A percentile compares a stretch with the other conserved stretches of the same genome.
Conservation (phyloP, 2,113 vertebrate species). For the Calcarius ornatus region DNA sequence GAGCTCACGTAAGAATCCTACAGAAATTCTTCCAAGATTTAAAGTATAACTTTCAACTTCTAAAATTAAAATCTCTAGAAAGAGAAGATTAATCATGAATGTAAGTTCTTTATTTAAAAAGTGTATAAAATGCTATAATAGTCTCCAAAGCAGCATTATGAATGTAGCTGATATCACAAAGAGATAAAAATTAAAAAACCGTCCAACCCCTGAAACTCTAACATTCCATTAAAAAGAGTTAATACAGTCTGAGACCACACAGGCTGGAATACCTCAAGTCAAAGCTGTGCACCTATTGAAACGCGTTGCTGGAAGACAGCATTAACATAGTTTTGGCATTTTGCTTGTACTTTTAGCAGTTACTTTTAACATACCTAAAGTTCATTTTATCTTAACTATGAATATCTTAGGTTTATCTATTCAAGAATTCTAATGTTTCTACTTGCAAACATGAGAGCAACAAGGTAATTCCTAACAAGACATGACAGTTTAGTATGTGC, state of each 20-base stretch:
- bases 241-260: conserved; percentile 25
- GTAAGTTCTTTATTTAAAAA: not conserved
- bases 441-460: not conserved
- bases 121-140: not conserved
- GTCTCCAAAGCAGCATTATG: not conserved
- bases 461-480: conserved; percentile 10
- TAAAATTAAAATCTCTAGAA: not conserved
- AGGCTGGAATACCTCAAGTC: conserved; percentile 18
- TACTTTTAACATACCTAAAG: not conserved
- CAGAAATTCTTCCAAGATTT: not conserved
- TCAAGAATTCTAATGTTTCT: not conserved
- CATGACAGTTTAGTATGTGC: not conserved
- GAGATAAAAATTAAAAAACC: not conserved
- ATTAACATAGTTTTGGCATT: not conserved
- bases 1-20: not conserved
- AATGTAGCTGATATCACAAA: not conserved
- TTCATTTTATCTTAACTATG: not conserved
- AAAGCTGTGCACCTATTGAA: not conserved
- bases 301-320: not conserved
- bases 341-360: conserved; percentile 2
- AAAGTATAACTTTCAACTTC: not conserved
- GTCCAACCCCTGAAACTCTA: not conserved
- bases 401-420: not conserved
- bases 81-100: not conserved
- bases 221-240: conserved; percentile 6